Evolutionary conservation across 2,888 invertebrate genomes (phyloP), one percentile per base, ranked within the genome.

Genomic region (Pristionchus mayeri): DNA sequence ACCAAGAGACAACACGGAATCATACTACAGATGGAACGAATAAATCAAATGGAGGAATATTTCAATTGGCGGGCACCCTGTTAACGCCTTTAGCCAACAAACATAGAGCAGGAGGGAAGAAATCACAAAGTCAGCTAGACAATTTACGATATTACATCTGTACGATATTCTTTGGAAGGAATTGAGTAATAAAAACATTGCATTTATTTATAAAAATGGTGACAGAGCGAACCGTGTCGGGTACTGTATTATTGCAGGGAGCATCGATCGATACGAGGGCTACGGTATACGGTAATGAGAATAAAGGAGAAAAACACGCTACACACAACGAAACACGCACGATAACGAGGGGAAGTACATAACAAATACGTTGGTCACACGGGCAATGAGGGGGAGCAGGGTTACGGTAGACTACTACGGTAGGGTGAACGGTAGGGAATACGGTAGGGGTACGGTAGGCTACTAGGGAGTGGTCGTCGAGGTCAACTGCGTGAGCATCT

Each of bases 201-300:
- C n/a, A n/a, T n/a, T n/a, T n/a, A 71, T 71, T 40, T 7, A 24
- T 13, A 21, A n/a, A 54, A n/a, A 34, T 11, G 63, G 34, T 40
- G 6, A 18, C 21, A 37, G 4, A n/a, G 21, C n/a, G 71, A 71
- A 71, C 71, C 76, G 50, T 50, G 50, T 52, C 24, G 50, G 76
- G 18, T 76, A 76, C 76, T 44, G 76, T 76, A 76, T 48, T 76
- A 76, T 76, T 76, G 76, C 76, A 50, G 21, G 37, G n/a, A 37
- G 50, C 50, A 76, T 50, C 48, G 76, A 71, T 71, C 50, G 50
- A 30, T 78, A 30, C 24, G 50, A 48, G 50, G 24, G 30, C 48
- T 78, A 78, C 76, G 76, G 76, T 78, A 78, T 21, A 30, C 13
- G 48, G 34, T 63, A 7, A 27, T 27, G 4, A 27, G 3, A 30